Conservation (phyloP, 2,113 vertebrate genomes). For the Seriola rivoliana region DNA sequence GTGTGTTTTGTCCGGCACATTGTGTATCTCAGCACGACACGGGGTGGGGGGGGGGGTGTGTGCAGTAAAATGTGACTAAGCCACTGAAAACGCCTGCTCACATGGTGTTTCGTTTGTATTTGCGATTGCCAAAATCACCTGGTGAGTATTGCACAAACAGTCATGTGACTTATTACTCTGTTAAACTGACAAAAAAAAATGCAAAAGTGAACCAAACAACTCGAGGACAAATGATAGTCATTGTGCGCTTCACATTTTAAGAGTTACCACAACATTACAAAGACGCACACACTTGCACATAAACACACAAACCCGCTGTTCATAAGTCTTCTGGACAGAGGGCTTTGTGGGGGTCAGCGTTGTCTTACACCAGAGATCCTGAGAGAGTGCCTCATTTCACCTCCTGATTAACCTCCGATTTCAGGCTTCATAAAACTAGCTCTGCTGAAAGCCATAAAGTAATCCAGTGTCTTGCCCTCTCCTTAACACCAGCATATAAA, state of each 20-base stretch:
- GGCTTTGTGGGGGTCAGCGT: conserved; percentile 41
- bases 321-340: conserved; percentile 60
- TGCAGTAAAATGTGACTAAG: conserved; percentile 43
- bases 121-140: conserved; percentile 1
- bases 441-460: conserved; percentile 64
- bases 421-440: conserved; percentile 72
- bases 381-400: conserved; percentile 65
- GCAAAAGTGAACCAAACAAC: conserved; percentile 24
- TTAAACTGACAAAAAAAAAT: conserved; percentile 15
- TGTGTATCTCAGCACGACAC: conserved; percentile 16
- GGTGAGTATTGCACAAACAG: not conserved
- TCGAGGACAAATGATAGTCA: not conserved
- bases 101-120: not conserved
- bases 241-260: not conserved
- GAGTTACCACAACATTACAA: conserved; percentile 1
- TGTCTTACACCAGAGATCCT: conserved; percentile 53
- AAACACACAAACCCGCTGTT: conserved; percentile 11
- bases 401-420: conserved; percentile 67
- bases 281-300: not conserved
- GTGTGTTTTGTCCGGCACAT: conserved; percentile 16
- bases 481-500: conserved; percentile 48
- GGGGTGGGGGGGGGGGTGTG: not conserved
- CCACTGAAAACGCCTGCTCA: conserved; percentile 6
- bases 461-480: conserved; percentile 51
- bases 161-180: conserved; percentile 3